Base-by-base conservation (phyloP, 2,888 invertebrate genomes). In the Philopedon plagiatum region DNA sequence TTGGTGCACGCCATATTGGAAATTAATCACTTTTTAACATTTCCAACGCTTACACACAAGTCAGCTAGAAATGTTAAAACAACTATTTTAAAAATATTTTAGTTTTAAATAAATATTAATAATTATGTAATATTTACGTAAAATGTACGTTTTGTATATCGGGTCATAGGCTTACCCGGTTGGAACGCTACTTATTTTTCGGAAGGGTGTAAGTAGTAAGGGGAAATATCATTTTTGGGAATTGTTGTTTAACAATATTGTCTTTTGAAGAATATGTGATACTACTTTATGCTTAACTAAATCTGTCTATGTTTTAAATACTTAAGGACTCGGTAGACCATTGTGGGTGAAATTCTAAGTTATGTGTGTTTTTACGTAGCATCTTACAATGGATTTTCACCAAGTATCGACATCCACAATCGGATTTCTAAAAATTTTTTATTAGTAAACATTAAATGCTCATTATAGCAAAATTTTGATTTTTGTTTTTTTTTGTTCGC, bases 1-100 rank as follows among this genome's bases (percentile, higher is more conserved):
- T 83, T 82, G 82, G 82, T 83, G 81, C 82, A 26, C 46, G 66
- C 66, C 56, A 57, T 58, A 58, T 68, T 54, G 67, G 51, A 61
- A 61, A 61, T 26, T 46, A n/a, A 44, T 61, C 46, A 61, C 46
- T 44, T 61, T 61, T 61, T 46, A 61, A 61, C 39, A 61, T 61
- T 61, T 61, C 61, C 41, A 61, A 46, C 46, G 44, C 11, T 29
- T 46, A 41, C 29, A 61, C 46, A 26, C 39, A 61, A 44, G 61
- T 15, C 46, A 9, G n/a, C 46, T 32, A 29, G 61, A 61, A 61
- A 61, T 61, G 61, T 13, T 29, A 61, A 61, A 46, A 26, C 32
- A 29, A 60, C 21, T 46, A 46, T 46, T 61, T 44, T 61, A 61
- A 44, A 61, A 46, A 61, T 61, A 61, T 67, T 34, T 57, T 32